A percentile compares a stretch with the other conserved stretches of the same genome.
These are phyloP conservation scores for Hartigia nigra DNA, from an alignment of 2,888 invertebrate genomes.

Conservation along the genomic window DNA sequence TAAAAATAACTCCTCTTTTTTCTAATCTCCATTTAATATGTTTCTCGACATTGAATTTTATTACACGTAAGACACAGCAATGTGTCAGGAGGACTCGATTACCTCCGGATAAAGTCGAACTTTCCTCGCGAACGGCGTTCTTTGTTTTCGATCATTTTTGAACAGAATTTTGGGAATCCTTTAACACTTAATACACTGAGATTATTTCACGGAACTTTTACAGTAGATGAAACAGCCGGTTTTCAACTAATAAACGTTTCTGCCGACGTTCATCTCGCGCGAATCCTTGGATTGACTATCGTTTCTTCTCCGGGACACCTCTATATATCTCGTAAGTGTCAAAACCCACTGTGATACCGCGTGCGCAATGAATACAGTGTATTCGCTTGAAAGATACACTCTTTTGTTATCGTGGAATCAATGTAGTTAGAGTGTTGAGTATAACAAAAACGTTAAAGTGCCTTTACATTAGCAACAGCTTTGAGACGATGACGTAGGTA, in stretches of 20 bases:
- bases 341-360: not conserved
- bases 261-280: not conserved
- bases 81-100: not conserved
- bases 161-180: not conserved
- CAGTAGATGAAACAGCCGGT: not conserved
- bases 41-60: too few species aligned
- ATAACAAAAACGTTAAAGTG: not conserved
- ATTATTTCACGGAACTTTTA: not conserved
- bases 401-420: not conserved
- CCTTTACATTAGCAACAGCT: not conserved
- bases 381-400: not conserved
- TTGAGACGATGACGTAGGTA: not conserved
- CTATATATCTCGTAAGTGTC: slow-evolving; percentile 26
- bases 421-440: not conserved
- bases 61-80: not conserved
- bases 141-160: not conserved
- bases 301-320: slow-evolving; percentile 24
- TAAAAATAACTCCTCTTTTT: not conserved
- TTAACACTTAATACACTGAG: not conserved
- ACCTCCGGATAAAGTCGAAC: not conserved
- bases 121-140: not conserved
- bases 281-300: slow-evolving; percentile 32
- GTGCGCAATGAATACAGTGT: not conserved
- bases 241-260: not conserved
- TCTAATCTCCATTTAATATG: not conserved